Percentiles rank a stretch among this genome's conserved stretches.
Evolutionary conservation across 2,797 vertebrate genomes (phyloP).

Genomic region (Stomatorhinus walkeri): DNA sequence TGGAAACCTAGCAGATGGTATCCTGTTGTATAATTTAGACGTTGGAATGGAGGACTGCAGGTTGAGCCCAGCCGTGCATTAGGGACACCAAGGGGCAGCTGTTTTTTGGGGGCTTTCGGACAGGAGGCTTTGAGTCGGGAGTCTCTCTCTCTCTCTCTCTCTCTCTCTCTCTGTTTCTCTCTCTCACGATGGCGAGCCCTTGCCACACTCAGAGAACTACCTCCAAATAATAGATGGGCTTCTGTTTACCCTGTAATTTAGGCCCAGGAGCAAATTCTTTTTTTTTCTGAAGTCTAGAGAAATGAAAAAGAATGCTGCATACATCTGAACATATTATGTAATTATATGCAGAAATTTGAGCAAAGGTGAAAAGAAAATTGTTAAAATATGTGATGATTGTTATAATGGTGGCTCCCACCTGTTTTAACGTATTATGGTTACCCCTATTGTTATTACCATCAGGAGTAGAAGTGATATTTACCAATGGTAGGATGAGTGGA

Average conservation of each 20-base stretch:
- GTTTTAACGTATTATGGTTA: not conserved
- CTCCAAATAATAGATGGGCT: constrained; percentile 74
- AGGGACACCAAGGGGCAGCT: constrained; percentile 5
- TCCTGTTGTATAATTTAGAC: constrained; percentile 19
- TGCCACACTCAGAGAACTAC: constrained; percentile 66
- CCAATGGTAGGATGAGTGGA: not conserved
- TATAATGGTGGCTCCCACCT: not conserved
- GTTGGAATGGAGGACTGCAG: constrained; percentile 5
- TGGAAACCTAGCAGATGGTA: constrained; percentile 11
- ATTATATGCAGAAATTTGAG: constrained; percentile 10
- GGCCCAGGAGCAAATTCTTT: constrained; percentile 72
- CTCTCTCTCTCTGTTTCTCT: not conserved
- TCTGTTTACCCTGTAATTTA: constrained; percentile 71
- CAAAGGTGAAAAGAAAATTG: constrained; percentile 1
- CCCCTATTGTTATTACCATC: not conserved
- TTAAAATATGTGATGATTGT: not conserved
- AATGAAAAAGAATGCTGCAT: constrained; percentile 62
- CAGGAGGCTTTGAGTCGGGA: not conserved
- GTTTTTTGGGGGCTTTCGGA: not conserved
- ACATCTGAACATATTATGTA: constrained; percentile 36
- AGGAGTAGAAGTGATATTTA: not conserved
- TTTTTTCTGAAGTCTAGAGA: constrained; percentile 55
- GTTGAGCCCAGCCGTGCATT: not conserved
- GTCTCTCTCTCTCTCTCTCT: not conserved
- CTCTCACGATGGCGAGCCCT: constrained; percentile 37